phyloP scores from a whole-genome alignment of 2,797 vertebrate species.

The Tiaroga cobitis region DNA sequence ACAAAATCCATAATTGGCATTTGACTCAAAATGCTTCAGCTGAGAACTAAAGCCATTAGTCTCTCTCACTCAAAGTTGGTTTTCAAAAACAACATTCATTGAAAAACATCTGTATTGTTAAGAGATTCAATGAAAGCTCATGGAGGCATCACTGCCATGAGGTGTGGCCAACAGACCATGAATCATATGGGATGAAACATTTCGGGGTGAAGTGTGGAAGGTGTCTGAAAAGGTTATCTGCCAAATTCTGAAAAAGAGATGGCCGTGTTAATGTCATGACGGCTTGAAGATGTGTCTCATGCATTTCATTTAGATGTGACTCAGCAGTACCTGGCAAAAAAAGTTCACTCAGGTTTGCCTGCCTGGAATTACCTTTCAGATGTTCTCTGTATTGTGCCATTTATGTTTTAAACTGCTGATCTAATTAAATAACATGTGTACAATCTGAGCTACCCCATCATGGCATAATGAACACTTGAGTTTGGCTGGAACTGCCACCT shows the following conservation, averaged over 20 bases:
- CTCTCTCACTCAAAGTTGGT: background rate
- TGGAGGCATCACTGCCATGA: background rate
- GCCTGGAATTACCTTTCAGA: background rate
- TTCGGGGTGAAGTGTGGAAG: slow-evolving; percentile 9
- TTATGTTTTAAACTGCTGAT: slow-evolving; percentile 19
- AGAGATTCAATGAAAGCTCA: background rate
- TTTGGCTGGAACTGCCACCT: too few relatives aligned
- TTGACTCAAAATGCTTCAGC: slow-evolving; percentile 22
- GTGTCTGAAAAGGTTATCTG: slow-evolving; percentile 38
- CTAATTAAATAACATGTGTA: background rate
- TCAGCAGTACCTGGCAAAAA: background rate
- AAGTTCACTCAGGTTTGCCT: background rate
- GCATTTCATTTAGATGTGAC: background rate
- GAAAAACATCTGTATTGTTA: background rate
- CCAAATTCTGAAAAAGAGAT: slow-evolving; percentile 14
- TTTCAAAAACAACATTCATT: background rate
- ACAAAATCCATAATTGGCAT: slow-evolving; percentile 23
- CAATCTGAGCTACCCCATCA: too few relatives aligned
- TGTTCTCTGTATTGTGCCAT: slow-evolving; percentile 2
- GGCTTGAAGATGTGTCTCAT: background rate
- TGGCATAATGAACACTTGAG: too few relatives aligned
- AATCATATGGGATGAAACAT: background rate
- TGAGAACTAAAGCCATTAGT: background rate
- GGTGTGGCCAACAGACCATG: slow-evolving; percentile 2
- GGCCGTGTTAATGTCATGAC: background rate